Conservation (phyloP, 2,888 invertebrate genomes). For the Parnassius orleans region DNA sequence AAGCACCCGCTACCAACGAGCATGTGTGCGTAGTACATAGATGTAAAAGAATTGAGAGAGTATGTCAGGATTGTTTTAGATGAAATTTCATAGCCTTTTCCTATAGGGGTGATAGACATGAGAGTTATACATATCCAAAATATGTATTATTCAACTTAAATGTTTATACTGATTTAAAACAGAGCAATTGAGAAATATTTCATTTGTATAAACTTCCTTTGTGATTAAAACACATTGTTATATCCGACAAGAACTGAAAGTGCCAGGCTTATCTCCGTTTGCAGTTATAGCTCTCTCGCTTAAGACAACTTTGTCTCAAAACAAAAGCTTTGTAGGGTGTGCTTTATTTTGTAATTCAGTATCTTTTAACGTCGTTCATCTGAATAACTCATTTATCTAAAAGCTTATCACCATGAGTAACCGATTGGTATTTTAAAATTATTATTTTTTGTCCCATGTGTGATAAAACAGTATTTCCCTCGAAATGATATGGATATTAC, state of each 20-base stretch:
- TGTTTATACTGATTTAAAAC: background rate
- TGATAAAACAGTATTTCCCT: too few species aligned
- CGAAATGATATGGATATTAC: too few species aligned
- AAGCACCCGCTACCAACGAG: too few species aligned
- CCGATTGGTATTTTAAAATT: slow-evolving; percentile 11
- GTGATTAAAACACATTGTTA: slow-evolving; percentile 26
- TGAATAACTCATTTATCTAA: slow-evolving; percentile 22
- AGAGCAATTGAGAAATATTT: slow-evolving; percentile 19
- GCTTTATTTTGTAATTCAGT: slow-evolving; percentile 20
- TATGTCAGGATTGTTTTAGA: too few species aligned
- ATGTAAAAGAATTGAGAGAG: too few species aligned
- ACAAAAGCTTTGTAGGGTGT: slow-evolving; percentile 23
- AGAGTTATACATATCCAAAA: too few species aligned
- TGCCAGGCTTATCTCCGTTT: slow-evolving; percentile 23
- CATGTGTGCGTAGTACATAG: too few species aligned
- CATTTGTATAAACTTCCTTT: slow-evolving; percentile 24
- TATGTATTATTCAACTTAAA: too few species aligned
- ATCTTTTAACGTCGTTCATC: slow-evolving; percentile 22
- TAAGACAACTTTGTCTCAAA: slow-evolving; percentile 27
- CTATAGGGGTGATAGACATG: too few species aligned
- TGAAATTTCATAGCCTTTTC: too few species aligned
- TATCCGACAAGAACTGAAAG: slow-evolving; percentile 19
- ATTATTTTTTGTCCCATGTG: background rate
- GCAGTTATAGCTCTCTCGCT: slow-evolving; percentile 24
- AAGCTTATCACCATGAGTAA: slow-evolving; percentile 18